A percentile compares a stretch with the other conserved stretches of the same genome.
phyloP scores from a whole-genome alignment of 2,113 vertebrate species.

The Gulo gulo region DNA sequence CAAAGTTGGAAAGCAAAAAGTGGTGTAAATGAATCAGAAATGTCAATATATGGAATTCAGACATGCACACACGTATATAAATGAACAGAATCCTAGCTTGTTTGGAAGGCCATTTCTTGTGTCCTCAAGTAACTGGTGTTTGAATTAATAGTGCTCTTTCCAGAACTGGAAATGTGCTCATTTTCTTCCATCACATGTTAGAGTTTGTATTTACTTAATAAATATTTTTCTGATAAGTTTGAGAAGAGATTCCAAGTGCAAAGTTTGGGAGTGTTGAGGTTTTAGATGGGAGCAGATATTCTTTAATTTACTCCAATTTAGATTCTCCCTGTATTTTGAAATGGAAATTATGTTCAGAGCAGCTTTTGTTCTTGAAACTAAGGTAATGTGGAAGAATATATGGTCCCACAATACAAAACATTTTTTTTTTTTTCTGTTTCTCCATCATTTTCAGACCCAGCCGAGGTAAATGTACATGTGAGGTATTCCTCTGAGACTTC shows the following conservation, averaged over 20 bases:
- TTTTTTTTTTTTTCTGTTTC: not conserved
- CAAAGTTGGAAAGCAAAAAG: slow-evolving; percentile 19
- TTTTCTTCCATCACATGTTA: not conserved
- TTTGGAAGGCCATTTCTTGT: not conserved
- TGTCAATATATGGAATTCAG: not conserved
- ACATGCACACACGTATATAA: not conserved
- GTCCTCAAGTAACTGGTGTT: not conserved
- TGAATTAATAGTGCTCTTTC: not conserved
- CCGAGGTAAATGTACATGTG: not conserved
- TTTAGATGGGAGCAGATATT: not conserved
- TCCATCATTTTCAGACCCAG: not conserved
- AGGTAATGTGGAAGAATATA: not conserved
- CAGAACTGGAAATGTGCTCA: not conserved
- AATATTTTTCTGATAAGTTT: not conserved
- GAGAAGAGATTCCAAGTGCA: not conserved
- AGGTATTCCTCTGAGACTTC: slow-evolving; percentile 14
- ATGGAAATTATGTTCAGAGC: not conserved
- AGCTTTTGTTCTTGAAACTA: slow-evolving; percentile 15
- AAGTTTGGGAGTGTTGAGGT: not conserved
- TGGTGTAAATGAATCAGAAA: slow-evolving; percentile 38
- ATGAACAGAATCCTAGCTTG: not conserved
- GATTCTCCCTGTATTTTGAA: not conserved
- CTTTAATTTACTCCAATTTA: not conserved
- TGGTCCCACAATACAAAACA: not conserved
- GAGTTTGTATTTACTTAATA: slow-evolving; percentile 47